Evolutionary conservation across 1,140 invertebrate genomes (phyloP), one percentile per base, ranked within the genome.

Genomic region (Phocides pigmalion): DNA sequence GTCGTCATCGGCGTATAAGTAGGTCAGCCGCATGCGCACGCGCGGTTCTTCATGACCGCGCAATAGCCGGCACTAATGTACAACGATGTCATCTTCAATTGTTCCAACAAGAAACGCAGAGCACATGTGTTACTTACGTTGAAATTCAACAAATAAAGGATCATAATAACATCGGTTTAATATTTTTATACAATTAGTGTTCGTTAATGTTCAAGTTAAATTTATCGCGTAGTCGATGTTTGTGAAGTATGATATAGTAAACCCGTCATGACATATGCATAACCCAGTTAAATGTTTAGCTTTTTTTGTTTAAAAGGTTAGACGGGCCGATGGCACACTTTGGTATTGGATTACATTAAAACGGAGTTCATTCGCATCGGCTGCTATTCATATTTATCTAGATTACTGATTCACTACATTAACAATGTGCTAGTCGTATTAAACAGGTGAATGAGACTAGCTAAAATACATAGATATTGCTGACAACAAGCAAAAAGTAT

Each of bases 291-390:
- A 74, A 51, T 63, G 61, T 62, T 42, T 61, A 71, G 54, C 63
- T 54, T 68, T 69, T 84, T 82, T 84, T 79, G 82, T 83, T 68
- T 74, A 72, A 81, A 87, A 86, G 84, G 88, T 88, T 82, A 89
- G 82, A 25, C 75, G 68, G 85, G 86, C 81, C 87, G 81, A 86
- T 76, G 85, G 82, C 87, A 89, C 76, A 87, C 69, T 87, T 89
- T 62, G 67, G 79, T 81, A 71, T 87, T 82, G 79, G 78, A 80
- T 87, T 89, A 86, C 81, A 90, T 83, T 87, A 82, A 84, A 82
- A 81, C 64, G 50, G 81, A 85, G 88, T 89, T 90, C 86, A 84
- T 90, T 90, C 82, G 86, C 88, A 77, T 81, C 77, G 78, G 54
- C 68, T 75, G 70, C 80, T 83, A 85, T 85, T 83, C 74, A 76